A percentile compares a stretch with the other conserved stretches of the same genome.
Evolutionary conservation across 2,113 vertebrate genomes (phyloP).

Genomic region (human): GRCh38 chr2:82365501-82366000

Average conservation of each 20-base stretch:
- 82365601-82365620: not conserved
- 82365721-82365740: not conserved
- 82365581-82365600: not conserved
- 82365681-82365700: not conserved
- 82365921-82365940: not conserved
- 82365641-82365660: not conserved
- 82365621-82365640: not conserved
- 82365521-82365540: not conserved
- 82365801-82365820: not conserved
- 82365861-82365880: not conserved
- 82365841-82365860: not conserved
- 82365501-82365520: not conserved
- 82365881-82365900: not conserved
- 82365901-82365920: not conserved
- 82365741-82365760: not conserved
- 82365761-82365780: not conserved
- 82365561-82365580: not conserved
- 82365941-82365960: not conserved
- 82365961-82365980: not conserved
- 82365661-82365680: not conserved
- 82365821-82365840: not conserved
- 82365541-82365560: not conserved
- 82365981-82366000: not conserved
- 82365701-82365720: not conserved
- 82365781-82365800: not conserved